These are phyloP conservation scores for Chrysomela aeneicollis DNA, from an alignment of 2,888 invertebrate genomes.

Conservation along the genomic window DNA sequence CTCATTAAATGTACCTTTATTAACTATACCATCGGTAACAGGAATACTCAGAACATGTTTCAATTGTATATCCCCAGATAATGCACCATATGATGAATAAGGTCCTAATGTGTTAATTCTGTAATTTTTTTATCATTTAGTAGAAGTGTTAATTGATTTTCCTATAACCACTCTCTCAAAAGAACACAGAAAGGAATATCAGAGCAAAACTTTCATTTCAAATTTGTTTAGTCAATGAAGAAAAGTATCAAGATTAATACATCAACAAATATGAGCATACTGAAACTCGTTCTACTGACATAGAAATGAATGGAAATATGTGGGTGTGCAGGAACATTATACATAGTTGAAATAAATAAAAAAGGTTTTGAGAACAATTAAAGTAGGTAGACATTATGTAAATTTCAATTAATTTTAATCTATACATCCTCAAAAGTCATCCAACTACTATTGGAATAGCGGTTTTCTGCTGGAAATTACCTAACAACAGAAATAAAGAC, in stretches of 20 bases:
- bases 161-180: not conserved
- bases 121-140: not conserved
- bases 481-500: too few relatives aligned
- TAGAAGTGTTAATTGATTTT: not conserved
- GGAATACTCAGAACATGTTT: too few relatives aligned
- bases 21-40: too few relatives aligned
- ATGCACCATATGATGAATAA: too few relatives aligned
- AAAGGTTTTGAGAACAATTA: not conserved
- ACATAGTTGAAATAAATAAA: not conserved
- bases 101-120: too few relatives aligned
- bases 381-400: slow-evolving; percentile 1
- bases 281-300: not conserved
- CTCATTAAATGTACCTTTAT: too few relatives aligned
- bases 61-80: too few relatives aligned
- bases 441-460: not conserved
- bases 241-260: not conserved
- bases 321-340: not conserved
- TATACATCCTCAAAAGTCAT: not conserved
- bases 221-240: not conserved
- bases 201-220: not conserved
- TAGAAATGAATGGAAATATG: not conserved
- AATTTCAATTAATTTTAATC: not conserved
- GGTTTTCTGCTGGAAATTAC: too few relatives aligned
- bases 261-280: not conserved
- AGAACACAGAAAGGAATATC: not conserved